Evolutionary conservation across 1,140 invertebrate genomes (phyloP), one percentile per base, ranked within the genome.

Genomic region (Pygmarrhopalites habei): DNA sequence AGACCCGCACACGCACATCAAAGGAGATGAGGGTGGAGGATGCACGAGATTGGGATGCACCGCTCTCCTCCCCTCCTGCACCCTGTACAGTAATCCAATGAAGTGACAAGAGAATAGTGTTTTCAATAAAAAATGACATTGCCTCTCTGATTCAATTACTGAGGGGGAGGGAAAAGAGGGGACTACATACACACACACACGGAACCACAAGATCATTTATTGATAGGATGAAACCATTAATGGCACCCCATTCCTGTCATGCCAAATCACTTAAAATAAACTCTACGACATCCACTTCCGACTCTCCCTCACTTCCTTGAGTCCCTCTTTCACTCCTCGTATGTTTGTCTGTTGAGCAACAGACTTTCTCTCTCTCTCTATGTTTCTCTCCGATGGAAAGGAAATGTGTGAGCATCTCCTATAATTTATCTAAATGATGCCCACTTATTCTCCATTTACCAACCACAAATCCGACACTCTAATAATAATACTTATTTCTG

Each of bases 151-250:
- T 64, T 67, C 61, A 49, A 67, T 64, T 67, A n/a, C 57, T 28
- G 25, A 19, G 57, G 53, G 41, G 53, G 58, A 28, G 56, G 60
- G n/a, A n/a, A n/a, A n/a, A n/a, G n/a, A n/a, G n/a, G n/a, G n/a
- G n/a, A n/a, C n/a, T n/a, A n/a, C n/a, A n/a, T n/a, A n/a, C n/a
- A n/a, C n/a, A n/a, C n/a, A n/a, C n/a, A n/a, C 52, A 62, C 44
- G 43, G 58, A 62, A 66, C 60, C 60, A 59, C 58, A 62, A 47
- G 58, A 69, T 69, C 67, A 69, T 65, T 69, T 69, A 69, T 69
- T 69, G 67, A 66, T 66, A 57, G 57, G 60, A 65, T 60, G 64
- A 65, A 51, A 65, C 67, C 67, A 69, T 69, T 69, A 69, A 57
- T 66, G 49, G 63, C 67, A 66, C 67, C 67, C 63, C 67, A 69